Percentiles rank a stretch among this genome's conserved stretches.
These are phyloP conservation scores for Lateolabrax maculatus DNA, from an alignment of 2,797 vertebrate genomes.

Conservation along the genomic window DNA sequence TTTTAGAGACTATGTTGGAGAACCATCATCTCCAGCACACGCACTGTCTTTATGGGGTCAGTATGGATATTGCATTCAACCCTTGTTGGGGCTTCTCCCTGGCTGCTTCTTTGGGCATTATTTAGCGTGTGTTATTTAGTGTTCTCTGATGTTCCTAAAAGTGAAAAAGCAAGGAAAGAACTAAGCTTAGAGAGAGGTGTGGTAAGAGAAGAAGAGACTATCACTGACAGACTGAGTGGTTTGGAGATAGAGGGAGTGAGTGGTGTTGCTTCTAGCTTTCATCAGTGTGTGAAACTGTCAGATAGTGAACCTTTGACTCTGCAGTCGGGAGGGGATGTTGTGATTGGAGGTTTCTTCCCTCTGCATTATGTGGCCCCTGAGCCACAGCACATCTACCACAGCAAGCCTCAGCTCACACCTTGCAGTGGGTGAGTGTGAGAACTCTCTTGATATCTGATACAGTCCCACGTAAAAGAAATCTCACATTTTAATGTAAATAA, in stretches of 20 bases:
- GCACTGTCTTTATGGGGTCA: conserved; percentile 46
- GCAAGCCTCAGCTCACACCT: conserved; percentile 58
- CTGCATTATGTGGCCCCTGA: conserved; percentile 76
- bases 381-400: conserved; percentile 66
- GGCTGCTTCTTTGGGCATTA: conserved; percentile 30
- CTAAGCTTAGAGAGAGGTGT: not conserved
- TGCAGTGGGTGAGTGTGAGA: conserved; percentile 80
- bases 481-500: not conserved
- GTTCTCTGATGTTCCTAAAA: conserved; percentile 11
- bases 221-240: not conserved
- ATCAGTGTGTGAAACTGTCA: conserved; percentile 64
- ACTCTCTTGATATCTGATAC: not conserved
- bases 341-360: conserved; percentile 85
- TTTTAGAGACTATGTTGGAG: conserved; percentile 7
- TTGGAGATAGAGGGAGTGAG: not conserved
- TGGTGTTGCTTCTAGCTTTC: conserved; percentile 21
- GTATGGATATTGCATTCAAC: conserved; percentile 10
- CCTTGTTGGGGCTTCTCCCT: conserved; percentile 1
- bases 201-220: not conserved
- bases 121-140: conserved; percentile 23
- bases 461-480: not conserved
- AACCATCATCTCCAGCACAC: not conserved
- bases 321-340: conserved; percentile 74
- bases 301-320: conserved; percentile 65
- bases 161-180: not conserved